phyloP scores from a whole-genome alignment of 30 jellyfish, hydroid and myxozoan species.

The Aurelia aurita complex sp. Pacific region DNA sequence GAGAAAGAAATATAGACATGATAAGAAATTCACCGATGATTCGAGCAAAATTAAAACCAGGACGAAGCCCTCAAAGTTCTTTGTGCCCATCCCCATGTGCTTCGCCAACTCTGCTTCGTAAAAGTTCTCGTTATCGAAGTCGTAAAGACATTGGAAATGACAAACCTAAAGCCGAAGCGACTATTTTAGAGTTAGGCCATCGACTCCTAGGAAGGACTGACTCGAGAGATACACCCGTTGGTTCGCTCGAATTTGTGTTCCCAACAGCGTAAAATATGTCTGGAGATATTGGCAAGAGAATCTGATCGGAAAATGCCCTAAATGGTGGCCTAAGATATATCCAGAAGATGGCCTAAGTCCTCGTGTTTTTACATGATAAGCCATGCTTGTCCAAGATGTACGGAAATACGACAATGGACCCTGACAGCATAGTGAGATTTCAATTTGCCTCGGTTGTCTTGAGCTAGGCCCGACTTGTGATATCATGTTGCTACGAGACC shows the following conservation, averaged over 20 bases:
- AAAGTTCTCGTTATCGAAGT: conserved; percentile 51
- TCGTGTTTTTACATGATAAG: no score
- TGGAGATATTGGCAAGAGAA: background rate
- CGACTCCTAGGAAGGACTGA: conserved; percentile 14
- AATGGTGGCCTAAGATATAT: no score
- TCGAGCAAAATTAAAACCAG: background rate
- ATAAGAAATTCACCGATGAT: conserved; percentile 18
- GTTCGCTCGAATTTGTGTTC: background rate
- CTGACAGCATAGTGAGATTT: no score
- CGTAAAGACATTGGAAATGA: conserved; percentile 11
- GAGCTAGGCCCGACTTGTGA: no score
- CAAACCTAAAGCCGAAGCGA: background rate
- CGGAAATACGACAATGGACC: no score
- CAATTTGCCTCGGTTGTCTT: no score
- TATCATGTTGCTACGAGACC: no score
- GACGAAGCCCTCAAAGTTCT: conserved; percentile 32
- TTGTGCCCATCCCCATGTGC: conserved; percentile 36
- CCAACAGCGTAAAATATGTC: background rate
- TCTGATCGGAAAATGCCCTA: no score
- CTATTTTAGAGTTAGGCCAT: conserved; percentile 2
- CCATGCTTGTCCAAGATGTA: no score
- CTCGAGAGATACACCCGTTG: conserved; percentile 1
- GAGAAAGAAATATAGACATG: background rate
- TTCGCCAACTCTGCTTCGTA: conserved; percentile 48
- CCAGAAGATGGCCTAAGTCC: no score